These are phyloP conservation scores for Brachionus paranguensis DNA, from an alignment of 1,140 invertebrate genomes.

Conservation along the genomic window DNA sequence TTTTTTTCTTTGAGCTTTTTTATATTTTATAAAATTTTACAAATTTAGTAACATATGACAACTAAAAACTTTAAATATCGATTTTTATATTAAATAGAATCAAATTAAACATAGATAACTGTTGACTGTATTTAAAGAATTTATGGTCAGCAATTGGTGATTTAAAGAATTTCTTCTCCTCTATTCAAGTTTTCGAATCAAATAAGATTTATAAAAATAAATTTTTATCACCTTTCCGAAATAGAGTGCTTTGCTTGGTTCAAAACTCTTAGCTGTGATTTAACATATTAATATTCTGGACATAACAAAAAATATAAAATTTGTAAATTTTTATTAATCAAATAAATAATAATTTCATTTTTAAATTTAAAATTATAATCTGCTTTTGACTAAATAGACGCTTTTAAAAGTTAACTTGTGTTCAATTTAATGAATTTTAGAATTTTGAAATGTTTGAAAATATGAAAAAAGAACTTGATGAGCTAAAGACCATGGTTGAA, in stretches of 20 bases:
- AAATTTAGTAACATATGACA: constrained; percentile 3
- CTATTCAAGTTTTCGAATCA: neutral
- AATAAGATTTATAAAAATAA: neutral
- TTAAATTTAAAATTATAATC: neutral
- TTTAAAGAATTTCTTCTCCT: neutral
- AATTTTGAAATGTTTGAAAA: neutral
- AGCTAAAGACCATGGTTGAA: neutral
- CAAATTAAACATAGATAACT: neutral
- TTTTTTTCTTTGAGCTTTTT: constrained; percentile 9
- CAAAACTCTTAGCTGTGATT: neutral
- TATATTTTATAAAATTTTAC: neutral
- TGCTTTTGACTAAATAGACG: neutral
- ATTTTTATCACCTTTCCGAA: neutral
- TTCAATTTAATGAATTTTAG: neutral
- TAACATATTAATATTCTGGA: neutral
- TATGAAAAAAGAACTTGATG: neutral
- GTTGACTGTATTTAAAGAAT: neutral
- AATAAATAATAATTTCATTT: neutral
- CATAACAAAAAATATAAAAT: neutral
- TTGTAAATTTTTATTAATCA: constrained; percentile 3
- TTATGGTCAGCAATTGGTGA: neutral
- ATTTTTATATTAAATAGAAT: neutral
- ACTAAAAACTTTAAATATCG: neutral
- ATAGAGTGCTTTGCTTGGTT: neutral
- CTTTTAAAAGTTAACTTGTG: neutral